Conservation (phyloP, 2,113 vertebrate genomes). For the Pedetes capensis region DNA sequence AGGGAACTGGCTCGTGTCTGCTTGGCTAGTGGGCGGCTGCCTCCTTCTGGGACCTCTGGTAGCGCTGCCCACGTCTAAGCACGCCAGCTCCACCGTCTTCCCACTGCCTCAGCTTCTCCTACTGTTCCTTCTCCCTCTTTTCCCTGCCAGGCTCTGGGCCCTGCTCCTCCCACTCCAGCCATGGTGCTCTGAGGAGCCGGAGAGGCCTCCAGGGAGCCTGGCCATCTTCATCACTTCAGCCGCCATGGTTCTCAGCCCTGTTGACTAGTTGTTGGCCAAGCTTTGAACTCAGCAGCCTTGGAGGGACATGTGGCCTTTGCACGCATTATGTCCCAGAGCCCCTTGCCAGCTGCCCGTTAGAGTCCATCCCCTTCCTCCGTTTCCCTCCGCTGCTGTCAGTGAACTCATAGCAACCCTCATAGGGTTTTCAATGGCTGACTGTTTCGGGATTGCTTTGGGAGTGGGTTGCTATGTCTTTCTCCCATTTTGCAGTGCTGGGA, state of each 20-base stretch:
- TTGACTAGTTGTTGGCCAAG: not conserved
- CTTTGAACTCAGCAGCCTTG: fast-evolving
- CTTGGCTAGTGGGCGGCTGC: not conserved
- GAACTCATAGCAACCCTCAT: too few species aligned
- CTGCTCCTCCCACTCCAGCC: not conserved
- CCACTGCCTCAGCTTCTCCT: fast-evolving
- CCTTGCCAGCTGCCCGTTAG: not conserved
- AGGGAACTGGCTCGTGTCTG: not conserved
- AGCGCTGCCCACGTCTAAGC: too few species aligned
- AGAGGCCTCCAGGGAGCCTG: not conserved
- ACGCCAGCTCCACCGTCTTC: not conserved
- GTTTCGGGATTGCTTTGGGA: too few species aligned
- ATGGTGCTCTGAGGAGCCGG: not conserved
- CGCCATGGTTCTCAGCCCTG: too few species aligned
- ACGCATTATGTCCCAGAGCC: not conserved
- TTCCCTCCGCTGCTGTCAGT: not conserved
- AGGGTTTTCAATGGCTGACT: too few species aligned
- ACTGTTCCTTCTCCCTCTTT: too few species aligned
- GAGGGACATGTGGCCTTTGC: fast-evolving
- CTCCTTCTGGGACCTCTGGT: not conserved
- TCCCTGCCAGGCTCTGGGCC: too few species aligned
- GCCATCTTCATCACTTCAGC: not conserved
- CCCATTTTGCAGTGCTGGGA: too few species aligned
- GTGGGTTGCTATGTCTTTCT: too few species aligned
- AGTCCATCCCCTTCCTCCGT: not conserved